phyloP scores from a whole-genome alignment of 2,888 invertebrate genomes.

The Holacanthella duospinosa region DNA sequence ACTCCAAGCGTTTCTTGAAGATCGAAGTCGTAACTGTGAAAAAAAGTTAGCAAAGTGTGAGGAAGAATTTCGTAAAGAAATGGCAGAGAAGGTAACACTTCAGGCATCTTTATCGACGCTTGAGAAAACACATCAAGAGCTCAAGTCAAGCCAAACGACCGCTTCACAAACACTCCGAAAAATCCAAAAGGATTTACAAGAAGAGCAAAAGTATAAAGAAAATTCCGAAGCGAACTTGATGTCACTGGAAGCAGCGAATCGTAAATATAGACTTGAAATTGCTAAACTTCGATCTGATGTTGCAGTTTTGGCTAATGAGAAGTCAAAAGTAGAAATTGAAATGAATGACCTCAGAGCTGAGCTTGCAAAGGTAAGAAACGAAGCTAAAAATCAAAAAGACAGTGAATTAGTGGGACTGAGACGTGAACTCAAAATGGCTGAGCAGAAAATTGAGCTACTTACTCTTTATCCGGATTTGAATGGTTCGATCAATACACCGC shows the following conservation, averaged over 20 bases:
- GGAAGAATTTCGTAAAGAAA: background rate
- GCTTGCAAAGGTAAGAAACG: background rate
- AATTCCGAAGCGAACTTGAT: background rate
- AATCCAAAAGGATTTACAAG: background rate
- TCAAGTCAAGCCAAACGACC: background rate
- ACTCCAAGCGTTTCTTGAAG: background rate
- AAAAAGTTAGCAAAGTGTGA: background rate
- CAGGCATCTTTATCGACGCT: background rate
- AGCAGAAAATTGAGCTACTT: conserved; percentile 18
- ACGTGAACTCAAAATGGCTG: conserved; percentile 9
- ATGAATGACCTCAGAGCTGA: background rate
- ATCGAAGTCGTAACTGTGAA: background rate
- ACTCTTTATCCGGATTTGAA: conserved; percentile 25
- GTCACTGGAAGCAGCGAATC: background rate
- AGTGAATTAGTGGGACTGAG: conserved; percentile 1
- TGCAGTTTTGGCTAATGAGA: background rate
- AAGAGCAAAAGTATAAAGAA: background rate
- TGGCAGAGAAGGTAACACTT: background rate
- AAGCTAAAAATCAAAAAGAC: background rate
- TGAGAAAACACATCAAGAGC: background rate
- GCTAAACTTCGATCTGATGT: background rate
- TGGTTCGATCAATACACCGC: conserved; percentile 21
- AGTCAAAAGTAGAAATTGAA: background rate
- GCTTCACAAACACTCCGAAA: background rate
- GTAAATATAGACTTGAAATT: background rate